These are phyloP conservation scores for Scelioninae gen. 1 DNA, from an alignment of 2,888 invertebrate species.

Conservation along the genomic window DNA sequence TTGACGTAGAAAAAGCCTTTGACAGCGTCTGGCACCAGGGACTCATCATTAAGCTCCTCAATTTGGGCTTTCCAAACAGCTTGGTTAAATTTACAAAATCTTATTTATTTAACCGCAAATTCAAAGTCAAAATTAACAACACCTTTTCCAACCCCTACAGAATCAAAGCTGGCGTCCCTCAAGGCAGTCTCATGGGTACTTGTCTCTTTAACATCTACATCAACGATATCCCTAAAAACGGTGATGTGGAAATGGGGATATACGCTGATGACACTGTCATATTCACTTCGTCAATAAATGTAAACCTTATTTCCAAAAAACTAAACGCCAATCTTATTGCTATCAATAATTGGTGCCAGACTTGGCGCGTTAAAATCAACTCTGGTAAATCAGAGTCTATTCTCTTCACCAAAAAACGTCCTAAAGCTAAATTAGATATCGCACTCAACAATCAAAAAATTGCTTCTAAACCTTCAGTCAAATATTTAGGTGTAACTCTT, in stretches of 20 bases:
- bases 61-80: too few species aligned
- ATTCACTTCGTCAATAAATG: constrained; percentile 3
- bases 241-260: constrained; percentile 10
- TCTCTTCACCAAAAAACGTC: neutral
- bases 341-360: neutral
- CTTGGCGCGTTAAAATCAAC: constrained; percentile 34
- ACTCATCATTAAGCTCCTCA: constrained; percentile 51
- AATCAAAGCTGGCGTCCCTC: constrained; percentile 18
- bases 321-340: too few species aligned
- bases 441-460: neutral
- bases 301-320: too few species aligned
- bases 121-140: constrained; percentile 18
- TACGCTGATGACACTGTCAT: constrained; percentile 43
- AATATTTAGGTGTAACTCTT: constrained; percentile 71
- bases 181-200: constrained; percentile 22
- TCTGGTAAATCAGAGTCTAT: constrained; percentile 54
- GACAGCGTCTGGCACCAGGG: too few species aligned
- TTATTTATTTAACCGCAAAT: constrained; percentile 24
- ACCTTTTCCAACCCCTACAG: too few species aligned
- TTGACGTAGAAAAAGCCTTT: too few species aligned
- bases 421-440: constrained; percentile 5
- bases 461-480: constrained; percentile 16
- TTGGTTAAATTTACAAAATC: constrained; percentile 2
- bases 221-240: constrained; percentile 26
- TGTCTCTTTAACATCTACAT: constrained; percentile 18